Percentiles rank a stretch among this genome's conserved stretches.
phyloP scores from a whole-genome alignment of 2,797 vertebrate species.

The Lutjanus campechanus region DNA sequence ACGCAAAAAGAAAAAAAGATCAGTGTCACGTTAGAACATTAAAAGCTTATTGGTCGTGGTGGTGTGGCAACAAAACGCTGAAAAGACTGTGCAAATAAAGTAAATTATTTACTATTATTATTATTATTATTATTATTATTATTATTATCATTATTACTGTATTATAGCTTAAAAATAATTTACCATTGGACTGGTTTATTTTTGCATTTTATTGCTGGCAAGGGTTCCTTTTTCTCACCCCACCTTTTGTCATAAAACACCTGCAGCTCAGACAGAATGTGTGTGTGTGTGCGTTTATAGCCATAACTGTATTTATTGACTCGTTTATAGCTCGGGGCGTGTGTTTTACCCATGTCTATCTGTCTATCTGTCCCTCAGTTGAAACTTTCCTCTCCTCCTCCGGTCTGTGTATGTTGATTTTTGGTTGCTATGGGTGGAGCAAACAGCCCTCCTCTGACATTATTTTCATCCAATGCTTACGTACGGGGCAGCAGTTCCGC shows the following conservation, averaged over 20 bases:
- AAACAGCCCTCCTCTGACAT: slow-evolving; percentile 65
- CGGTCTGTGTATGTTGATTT: slow-evolving; percentile 70
- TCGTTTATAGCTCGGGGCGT: slow-evolving; percentile 19
- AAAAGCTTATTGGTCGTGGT: too few relatives aligned
- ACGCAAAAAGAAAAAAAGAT: too few relatives aligned
- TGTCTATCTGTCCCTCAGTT: slow-evolving; percentile 11
- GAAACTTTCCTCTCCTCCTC: slow-evolving; percentile 69
- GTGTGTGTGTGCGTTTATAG: slow-evolving; percentile 43
- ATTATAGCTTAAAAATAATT: slow-evolving; percentile 3
- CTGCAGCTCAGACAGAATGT: slow-evolving; percentile 5
- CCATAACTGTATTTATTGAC: slow-evolving; percentile 29
- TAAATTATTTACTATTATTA: too few relatives aligned
- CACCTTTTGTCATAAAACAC: slow-evolving; percentile 19
- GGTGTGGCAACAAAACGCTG: too few relatives aligned
- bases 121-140: too few relatives aligned
- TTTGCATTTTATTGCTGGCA: background rate
- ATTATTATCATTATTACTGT: too few relatives aligned
- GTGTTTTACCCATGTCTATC: slow-evolving; percentile 31
- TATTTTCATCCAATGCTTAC: slow-evolving; percentile 87
- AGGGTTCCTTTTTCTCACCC: background rate
- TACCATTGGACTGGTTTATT: slow-evolving; percentile 1
- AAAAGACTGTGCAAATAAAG: too few relatives aligned
- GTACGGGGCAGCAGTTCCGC: slow-evolving; percentile 92
- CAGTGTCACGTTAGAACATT: too few relatives aligned
- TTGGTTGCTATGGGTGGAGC: slow-evolving; percentile 83